Conservation (phyloP, 2,797 vertebrate species). For the Thripadectes ignobilis region DNA sequence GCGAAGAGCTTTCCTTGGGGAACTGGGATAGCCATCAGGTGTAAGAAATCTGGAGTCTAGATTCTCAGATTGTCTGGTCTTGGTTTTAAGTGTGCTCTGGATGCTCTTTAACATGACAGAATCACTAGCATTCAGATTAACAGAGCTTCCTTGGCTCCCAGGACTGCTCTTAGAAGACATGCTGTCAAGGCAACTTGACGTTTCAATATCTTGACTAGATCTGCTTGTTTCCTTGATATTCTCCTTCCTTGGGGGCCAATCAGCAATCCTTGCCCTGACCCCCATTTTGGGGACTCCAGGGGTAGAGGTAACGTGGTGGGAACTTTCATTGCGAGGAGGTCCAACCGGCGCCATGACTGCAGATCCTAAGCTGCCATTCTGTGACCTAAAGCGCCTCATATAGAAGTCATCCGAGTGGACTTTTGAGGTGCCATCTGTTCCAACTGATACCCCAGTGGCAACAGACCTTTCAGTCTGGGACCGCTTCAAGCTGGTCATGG, state of each 20-base stretch:
- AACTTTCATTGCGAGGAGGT: constrained; percentile 86
- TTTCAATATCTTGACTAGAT: constrained; percentile 82
- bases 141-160: constrained; percentile 86
- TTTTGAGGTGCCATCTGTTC: constrained; percentile 82
- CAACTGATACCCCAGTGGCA: constrained; percentile 72
- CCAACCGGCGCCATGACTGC: constrained; percentile 79
- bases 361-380: constrained; percentile 87
- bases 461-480: constrained; percentile 90
- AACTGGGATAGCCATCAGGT: constrained; percentile 85
- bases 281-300: constrained; percentile 97
- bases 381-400: constrained; percentile 88
- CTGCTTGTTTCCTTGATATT: constrained; percentile 79
- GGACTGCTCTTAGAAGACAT: constrained; percentile 84
- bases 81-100: constrained; percentile 90
- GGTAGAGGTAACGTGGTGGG: constrained; percentile 85
- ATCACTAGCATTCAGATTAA: constrained; percentile 88
- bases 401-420: constrained; percentile 93
- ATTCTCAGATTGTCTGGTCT: constrained; percentile 83
- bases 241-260: constrained; percentile 96
- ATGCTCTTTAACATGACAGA: constrained; percentile 94
- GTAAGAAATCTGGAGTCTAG: constrained; percentile 86
- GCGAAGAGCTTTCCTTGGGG: constrained; percentile 84
- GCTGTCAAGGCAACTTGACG: constrained; percentile 81
- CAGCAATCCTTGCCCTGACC: constrained; percentile 93
- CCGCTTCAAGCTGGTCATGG: constrained; percentile 93